Conservation (phyloP, 2,113 vertebrate species). For the Prolemur simus region DNA sequence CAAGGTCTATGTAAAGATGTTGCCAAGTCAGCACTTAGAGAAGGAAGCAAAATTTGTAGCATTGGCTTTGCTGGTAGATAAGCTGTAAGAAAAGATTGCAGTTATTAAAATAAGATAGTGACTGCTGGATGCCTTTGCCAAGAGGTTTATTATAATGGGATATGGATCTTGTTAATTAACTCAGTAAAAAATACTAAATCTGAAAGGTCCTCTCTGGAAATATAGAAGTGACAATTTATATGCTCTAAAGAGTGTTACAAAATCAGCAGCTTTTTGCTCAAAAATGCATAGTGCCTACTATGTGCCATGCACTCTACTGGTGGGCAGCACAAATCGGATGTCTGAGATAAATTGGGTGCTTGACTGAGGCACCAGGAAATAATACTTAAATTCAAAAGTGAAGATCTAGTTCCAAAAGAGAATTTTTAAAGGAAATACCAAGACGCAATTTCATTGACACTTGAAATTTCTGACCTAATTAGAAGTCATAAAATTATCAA, state of each 20-base stretch:
- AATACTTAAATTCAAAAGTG: neutral
- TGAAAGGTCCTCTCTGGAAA: constrained; percentile 20
- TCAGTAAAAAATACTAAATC: constrained; percentile 69
- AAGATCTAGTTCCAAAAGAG: neutral
- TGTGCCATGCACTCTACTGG: neutral
- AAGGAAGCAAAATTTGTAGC: constrained; percentile 51
- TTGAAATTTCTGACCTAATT: neutral
- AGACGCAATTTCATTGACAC: neutral
- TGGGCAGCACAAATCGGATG: neutral
- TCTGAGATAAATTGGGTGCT: neutral
- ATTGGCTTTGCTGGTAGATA: constrained; percentile 57
- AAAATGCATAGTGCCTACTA: neutral
- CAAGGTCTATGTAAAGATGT: constrained; percentile 29
- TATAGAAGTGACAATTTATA: constrained; percentile 34
- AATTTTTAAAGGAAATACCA: neutral
- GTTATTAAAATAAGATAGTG: constrained; percentile 74
- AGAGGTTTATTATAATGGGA: constrained; percentile 74
- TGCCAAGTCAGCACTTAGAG: constrained; percentile 57
- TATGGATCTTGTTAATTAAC: constrained; percentile 75
- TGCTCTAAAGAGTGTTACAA: neutral
- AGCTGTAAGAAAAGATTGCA: constrained; percentile 33
- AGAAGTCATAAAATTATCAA: neutral
- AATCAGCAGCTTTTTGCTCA: constrained; percentile 32
- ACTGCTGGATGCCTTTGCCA: constrained; percentile 64
- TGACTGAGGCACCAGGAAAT: neutral